Base-by-base conservation (phyloP, 2,113 vertebrate genomes). In the Notechis scutatus region DNA sequence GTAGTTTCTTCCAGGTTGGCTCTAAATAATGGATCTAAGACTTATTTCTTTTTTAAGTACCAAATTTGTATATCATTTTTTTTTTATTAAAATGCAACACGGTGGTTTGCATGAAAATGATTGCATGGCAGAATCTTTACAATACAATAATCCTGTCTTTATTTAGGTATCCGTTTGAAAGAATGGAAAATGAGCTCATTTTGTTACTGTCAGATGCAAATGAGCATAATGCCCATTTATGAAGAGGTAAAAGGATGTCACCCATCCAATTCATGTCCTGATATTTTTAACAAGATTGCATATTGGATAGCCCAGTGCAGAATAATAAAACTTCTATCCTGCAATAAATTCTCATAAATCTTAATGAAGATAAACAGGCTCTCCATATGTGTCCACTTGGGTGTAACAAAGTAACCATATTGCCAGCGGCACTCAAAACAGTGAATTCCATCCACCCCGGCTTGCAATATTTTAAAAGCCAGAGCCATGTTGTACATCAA, bases 211-310 rank as follows among this genome's bases (percentile, higher is more conserved):
- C 45, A 23, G 57, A 5, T 2, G 0, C 81, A 20, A 88, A 64
- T 92, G 85, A 92, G 20, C 91, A 45, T 0, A 4, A 92, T 91
- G 92, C 87, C 23, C 92, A 85, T 96, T 96, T 95, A 87, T 93
- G 55, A 86, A 57, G 34, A 91, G 29, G 81, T 11, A 11, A 47
- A 56, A 87, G 21, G 29, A 45, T 29, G 21, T 50, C 42, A 87
- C 85, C 42, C 18, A 96, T 94, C 90, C 91, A 93, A 6, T 96
- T 94, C 94, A 92, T 7, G 23, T 24, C 23, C 23, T 29, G 64
- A 34, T 81, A 56, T 85, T 87, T 61, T 50, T 34, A 45, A 23
- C 9, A 34, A 57, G 56, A 29, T 45, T 57, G 90, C 90, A 29
- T 57, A 29, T 29, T 50, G 42, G 39, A 88, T 15, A 34, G 55